These are phyloP conservation scores for Aphaenogaster ashmeadi DNA, from an alignment of 1,140 invertebrate species.

Conservation along the genomic window DNA sequence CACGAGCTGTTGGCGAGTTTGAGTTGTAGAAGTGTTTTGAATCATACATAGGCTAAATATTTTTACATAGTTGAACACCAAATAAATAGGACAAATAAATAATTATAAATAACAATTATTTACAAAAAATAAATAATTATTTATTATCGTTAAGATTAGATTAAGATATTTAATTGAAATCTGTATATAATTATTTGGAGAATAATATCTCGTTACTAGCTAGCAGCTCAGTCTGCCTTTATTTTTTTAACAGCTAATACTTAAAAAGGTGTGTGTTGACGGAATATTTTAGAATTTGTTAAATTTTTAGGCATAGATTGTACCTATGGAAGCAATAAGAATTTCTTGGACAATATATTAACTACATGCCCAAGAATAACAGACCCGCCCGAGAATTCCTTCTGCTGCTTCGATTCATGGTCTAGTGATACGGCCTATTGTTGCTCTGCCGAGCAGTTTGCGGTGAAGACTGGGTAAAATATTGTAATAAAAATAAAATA, in stretches of 20 bases:
- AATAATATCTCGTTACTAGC: neutral
- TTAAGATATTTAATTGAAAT: neutral
- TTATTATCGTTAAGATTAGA: neutral
- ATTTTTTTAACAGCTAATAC: neutral
- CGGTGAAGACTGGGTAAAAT: constrained; percentile 60
- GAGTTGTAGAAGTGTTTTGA: neutral
- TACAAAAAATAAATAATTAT: neutral
- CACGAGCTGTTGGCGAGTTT: neutral
- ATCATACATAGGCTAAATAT: neutral
- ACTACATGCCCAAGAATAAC: constrained; percentile 58
- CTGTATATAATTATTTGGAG: neutral
- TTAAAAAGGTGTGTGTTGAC: neutral
- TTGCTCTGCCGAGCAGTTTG: constrained; percentile 69
- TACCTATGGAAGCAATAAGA: constrained; percentile 20
- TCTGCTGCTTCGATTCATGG: constrained; percentile 67
- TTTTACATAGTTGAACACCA: too few species aligned
- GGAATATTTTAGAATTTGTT: neutral
- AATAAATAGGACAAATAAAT: neutral
- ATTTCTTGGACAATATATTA: neutral
- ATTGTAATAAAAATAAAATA: neutral
- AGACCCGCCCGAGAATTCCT: constrained; percentile 28
- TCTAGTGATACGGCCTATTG: constrained; percentile 38
- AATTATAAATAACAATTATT: too few species aligned
- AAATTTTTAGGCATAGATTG: constrained; percentile 74
- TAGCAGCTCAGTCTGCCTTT: neutral